These are phyloP conservation scores for Metridium senile DNA, from an alignment of 92 coral and sea anemone genomes.

Conservation along the genomic window DNA sequence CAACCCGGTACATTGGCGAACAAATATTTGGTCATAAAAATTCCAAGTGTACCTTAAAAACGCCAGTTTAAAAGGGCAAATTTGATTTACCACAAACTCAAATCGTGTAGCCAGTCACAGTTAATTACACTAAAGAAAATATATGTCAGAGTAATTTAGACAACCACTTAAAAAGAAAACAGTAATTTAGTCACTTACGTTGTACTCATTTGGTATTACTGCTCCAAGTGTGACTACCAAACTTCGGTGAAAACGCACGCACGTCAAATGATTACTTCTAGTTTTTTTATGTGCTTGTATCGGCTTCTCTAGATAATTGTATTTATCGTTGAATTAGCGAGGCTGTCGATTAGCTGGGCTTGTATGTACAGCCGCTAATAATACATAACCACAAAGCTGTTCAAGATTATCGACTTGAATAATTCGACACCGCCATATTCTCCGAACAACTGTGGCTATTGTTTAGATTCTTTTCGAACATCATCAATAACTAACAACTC, in stretches of 20 bases:
- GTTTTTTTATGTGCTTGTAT: background rate
- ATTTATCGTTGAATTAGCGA: background rate
- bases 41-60: background rate
- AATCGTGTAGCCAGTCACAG: background rate
- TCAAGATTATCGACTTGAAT: background rate
- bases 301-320: background rate
- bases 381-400: background rate
- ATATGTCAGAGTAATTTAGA: background rate
- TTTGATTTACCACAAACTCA: constrained; percentile 1
- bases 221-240: background rate
- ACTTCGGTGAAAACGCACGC: background rate
- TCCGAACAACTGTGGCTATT: background rate
- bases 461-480: background rate
- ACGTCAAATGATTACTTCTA: background rate
- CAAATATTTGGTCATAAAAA: background rate
- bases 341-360: background rate
- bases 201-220: background rate
- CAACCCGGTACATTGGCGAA: background rate
- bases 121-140: constrained; percentile 2
- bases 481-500: constrained; percentile 9
- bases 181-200: background rate
- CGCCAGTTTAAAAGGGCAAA: constrained; percentile 6
- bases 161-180: background rate
- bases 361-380: background rate
- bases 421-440: background rate